Conservation (phyloP, 2,113 vertebrate species). For the Eudorcas thomsonii region DNA sequence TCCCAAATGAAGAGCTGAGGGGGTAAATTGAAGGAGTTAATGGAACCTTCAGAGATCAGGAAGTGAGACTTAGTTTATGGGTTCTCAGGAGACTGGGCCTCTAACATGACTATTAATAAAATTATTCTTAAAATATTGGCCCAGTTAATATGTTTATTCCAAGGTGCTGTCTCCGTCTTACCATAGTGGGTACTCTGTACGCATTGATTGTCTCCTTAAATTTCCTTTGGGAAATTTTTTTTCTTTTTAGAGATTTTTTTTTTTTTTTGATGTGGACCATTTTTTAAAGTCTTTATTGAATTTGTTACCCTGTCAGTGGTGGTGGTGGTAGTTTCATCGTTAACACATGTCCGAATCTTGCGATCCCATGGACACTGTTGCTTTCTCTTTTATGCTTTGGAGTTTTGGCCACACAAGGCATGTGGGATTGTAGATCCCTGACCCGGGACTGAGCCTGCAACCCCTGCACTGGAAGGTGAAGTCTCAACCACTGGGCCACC, state of each 20-base stretch:
- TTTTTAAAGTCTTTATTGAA: not conserved
- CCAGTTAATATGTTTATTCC: not conserved
- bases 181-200: not conserved
- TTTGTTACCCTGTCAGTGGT: not conserved
- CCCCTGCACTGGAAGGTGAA: not conserved
- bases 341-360: not conserved
- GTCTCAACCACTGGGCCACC: not conserved
- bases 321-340: not conserved
- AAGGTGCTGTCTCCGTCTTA: accelerated
- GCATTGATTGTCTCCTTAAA: not conserved
- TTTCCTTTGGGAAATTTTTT: not conserved
- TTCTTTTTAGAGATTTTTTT: not conserved
- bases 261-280: not conserved
- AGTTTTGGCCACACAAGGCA: not conserved
- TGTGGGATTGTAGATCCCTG: not conserved
- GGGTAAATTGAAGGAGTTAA: not conserved
- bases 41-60: not conserved
- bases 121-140: not conserved
- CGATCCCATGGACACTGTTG: not conserved
- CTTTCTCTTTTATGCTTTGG: not conserved
- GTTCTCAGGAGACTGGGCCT: not conserved
- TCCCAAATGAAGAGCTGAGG: not conserved
- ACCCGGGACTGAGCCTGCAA: accelerated
- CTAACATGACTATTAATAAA: not conserved
- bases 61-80: not conserved